These are phyloP conservation scores for Mylabris phalerata DNA, from an alignment of 1,140 invertebrate genomes.

Conservation along the genomic window DNA sequence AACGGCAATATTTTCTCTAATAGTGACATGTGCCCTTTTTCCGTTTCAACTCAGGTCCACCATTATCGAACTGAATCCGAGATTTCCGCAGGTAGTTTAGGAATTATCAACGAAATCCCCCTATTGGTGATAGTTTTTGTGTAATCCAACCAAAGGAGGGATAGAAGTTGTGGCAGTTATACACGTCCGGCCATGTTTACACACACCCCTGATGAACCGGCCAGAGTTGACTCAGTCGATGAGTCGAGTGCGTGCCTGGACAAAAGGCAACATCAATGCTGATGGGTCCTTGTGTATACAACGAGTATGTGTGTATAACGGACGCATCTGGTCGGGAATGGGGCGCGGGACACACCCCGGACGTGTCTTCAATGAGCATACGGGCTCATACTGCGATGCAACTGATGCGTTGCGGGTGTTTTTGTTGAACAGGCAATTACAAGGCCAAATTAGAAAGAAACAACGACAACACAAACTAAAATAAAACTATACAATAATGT, in stretches of 20 bases:
- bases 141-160: conserved; percentile 8
- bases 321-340: too few species aligned
- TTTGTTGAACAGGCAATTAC: too few species aligned
- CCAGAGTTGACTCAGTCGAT: conserved; percentile 35
- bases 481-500: too few species aligned
- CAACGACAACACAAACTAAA: too few species aligned
- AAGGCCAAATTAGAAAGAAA: too few species aligned
- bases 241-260: conserved; percentile 35
- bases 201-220: conserved; percentile 28
- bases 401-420: too few species aligned
- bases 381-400: too few species aligned
- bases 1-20: too few species aligned
- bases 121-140: conserved; percentile 10
- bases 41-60: too few species aligned
- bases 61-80: neutral
- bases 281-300: neutral
- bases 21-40: too few species aligned
- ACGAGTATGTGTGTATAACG: neutral
- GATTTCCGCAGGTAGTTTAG: conserved; percentile 8
- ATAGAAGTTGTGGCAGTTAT: conserved; percentile 27
- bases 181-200: conserved; percentile 31
- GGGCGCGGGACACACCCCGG: too few species aligned
- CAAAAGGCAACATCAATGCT: conserved; percentile 31
- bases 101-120: conserved; percentile 3
- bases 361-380: too few species aligned